Base-by-base conservation (phyloP, 1,140 invertebrate genomes). In the Gonatopus flavifemur region DNA sequence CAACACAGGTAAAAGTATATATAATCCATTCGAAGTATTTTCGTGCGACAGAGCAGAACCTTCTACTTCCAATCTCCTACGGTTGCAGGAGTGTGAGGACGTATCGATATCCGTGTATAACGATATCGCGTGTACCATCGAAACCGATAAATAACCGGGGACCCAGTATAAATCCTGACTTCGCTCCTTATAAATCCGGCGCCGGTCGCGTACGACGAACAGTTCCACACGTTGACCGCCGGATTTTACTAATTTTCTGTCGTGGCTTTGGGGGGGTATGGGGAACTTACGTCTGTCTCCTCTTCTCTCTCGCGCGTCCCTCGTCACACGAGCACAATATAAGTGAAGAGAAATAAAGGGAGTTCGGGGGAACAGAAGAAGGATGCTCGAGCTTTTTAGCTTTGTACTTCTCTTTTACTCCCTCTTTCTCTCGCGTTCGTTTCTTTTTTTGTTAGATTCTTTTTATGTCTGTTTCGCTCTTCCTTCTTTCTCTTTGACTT, bases 241-340 rank as follows among this genome's bases (percentile, higher is more conserved):
- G 65, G 71, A 75, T 77, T 74, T 77, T 69, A 73, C 74, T 76
- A 75, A 75, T 76, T 77, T 76, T 74, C 72, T 74, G 68, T 75
- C 69, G 52, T 55, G 55, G 25, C 6, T 28, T n/a, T n/a, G n/a
- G n/a, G n/a, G n/a, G n/a, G n/a, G n/a, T n/a, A n/a, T 48, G 37
- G 31, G 42, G 40, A 47, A n/a, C n/a, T n/a, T n/a, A n/a, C n/a
- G n/a, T n/a, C n/a, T n/a, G n/a, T n/a, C n/a, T n/a, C n/a, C n/a
- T n/a, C n/a, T n/a, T n/a, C n/a, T n/a, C n/a, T n/a, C 52, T 59
- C 45, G 48, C 52, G 20, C 32, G 47, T 44, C 38, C 40, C 52
- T 30, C 31, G 43, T 54, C 48, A 59, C 13, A 3, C 0, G 3
- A 6, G 8, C 2, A 36, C 16, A 18, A 36, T n/a, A 36, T 15